These are phyloP conservation scores for Heliopora coerulea DNA, from an alignment of 92 coral and sea anemone species.

Conservation along the genomic window DNA sequence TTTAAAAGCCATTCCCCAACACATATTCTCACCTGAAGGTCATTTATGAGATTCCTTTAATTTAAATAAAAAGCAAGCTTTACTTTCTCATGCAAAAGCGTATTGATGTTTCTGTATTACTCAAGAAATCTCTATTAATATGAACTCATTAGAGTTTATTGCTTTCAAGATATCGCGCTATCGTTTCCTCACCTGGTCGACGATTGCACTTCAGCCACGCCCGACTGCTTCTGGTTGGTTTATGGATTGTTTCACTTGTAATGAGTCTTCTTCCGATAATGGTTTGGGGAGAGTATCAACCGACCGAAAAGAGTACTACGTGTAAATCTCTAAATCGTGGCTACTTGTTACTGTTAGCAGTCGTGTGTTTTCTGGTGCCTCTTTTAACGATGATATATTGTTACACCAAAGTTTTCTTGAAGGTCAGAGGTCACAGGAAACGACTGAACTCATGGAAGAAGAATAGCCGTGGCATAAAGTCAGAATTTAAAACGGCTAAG, in stretches of 20 bases:
- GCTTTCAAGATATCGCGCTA: constrained; percentile 84
- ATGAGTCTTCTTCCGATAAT: constrained; percentile 78
- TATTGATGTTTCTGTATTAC: too few species aligned
- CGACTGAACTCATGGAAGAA: constrained; percentile 12
- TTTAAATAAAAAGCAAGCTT: too few species aligned
- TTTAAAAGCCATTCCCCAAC: too few species aligned
- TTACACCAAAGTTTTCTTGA: constrained; percentile 72
- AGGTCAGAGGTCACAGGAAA: constrained; percentile 43
- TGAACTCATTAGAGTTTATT: too few species aligned
- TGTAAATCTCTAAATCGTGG: constrained; percentile 73
- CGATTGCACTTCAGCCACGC: constrained; percentile 68
- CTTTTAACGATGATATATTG: constrained; percentile 79
- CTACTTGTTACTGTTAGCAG: constrained; percentile 65
- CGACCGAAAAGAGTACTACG: constrained; percentile 63
- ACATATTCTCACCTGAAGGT: too few species aligned
- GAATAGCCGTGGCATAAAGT: background rate
- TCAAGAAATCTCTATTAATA: too few species aligned
- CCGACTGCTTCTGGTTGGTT: constrained; percentile 62
- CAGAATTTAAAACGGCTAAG: constrained; percentile 58
- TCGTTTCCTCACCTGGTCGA: constrained; percentile 79
- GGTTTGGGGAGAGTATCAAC: constrained; percentile 76
- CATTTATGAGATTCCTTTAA: too few species aligned
- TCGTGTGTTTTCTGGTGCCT: constrained; percentile 77
- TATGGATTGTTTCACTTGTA: constrained; percentile 71
- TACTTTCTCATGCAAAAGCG: too few species aligned